These are phyloP conservation scores for Anoplius nigerrimus DNA, from an alignment of 2,888 invertebrate genomes.

Conservation along the genomic window DNA sequence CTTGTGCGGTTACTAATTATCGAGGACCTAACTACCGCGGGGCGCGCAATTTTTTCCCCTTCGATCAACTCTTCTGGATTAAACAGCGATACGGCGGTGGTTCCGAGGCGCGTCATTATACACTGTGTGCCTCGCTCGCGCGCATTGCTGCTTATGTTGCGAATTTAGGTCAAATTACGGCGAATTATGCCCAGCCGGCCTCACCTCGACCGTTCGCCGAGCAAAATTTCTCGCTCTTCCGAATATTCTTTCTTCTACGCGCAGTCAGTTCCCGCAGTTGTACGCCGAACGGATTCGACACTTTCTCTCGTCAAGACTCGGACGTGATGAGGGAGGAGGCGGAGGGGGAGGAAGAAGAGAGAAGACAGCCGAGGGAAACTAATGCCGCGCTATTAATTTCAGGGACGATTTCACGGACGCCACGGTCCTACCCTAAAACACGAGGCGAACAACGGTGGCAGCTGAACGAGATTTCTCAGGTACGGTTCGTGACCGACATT, in stretches of 20 bases:
- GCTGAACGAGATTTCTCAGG: constrained; percentile 51
- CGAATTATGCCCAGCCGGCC: background rate
- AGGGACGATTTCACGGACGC: constrained; percentile 47
- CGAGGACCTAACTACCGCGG: constrained; percentile 8
- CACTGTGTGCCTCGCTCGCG: constrained; percentile 17
- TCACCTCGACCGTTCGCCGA: background rate
- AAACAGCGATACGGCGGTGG: constrained; percentile 23
- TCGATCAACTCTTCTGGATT: constrained; percentile 3
- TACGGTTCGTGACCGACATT: constrained; percentile 58
- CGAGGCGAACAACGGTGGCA: constrained; percentile 30
- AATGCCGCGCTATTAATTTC: constrained; percentile 51
- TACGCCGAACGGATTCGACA: too few relatives aligned
- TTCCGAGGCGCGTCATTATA: constrained; percentile 25
- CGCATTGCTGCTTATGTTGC: too few relatives aligned
- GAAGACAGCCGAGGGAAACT: constrained; percentile 29
- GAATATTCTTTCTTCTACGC: too few relatives aligned
- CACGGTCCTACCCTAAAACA: constrained; percentile 38
- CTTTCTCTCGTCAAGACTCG: too few relatives aligned
- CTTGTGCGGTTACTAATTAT: constrained; percentile 54
- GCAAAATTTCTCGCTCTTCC: too few relatives aligned
- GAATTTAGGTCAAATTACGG: background rate
- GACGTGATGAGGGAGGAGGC: too few relatives aligned
- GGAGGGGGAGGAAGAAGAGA: too few relatives aligned
- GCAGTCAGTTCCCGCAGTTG: too few relatives aligned
- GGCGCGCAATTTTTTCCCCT: background rate